Base-by-base conservation (phyloP, 2,797 vertebrate species). In the Falco berigora region DNA sequence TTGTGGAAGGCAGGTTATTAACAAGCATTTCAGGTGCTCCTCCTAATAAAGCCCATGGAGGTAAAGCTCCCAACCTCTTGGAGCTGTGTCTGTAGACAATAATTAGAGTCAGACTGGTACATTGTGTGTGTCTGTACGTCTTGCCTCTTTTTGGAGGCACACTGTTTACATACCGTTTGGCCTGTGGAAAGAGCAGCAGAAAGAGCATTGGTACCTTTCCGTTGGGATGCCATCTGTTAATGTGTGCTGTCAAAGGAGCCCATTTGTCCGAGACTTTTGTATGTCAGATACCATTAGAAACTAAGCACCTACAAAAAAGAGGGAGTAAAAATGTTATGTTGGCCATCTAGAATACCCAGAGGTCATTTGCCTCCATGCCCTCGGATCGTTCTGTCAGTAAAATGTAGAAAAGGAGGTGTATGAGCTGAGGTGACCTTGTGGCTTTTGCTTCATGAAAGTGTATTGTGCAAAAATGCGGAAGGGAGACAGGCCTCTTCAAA, bases 211-310 rank as follows among this genome's bases (percentile, higher is more conserved):
- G 34, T 17, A 4, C 2, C 0, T 49, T 67, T 52, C 40, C 11
- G 4, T 8, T 78, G 68, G 5, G 42, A 50, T 75, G n/a, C 27
- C 23, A 9, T 50, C 58, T 47, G 1, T 42, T 89, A 23, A 15
- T 23, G 2, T 1, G 17, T 49, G 46, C 55, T 87, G 38, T 58
- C 40, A 71, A 28, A 86, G 71, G 27, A 86, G 28, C 25, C 52
- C 44, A 8, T 49, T 83, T 73, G 20, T 17, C 38, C 50, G 61
- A 50, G 9, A 8, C 22, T 77, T 84, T 83, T 47, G 5, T 72
- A 1, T 52, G 17, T 61, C 0, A 0, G 14, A 8, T 77, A 46
- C 34, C 46, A 22, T n/a, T 42, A 30, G 61, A 62, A 86, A 61
- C 17, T 12, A 64, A 55, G 9, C 19, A 49, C 16, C 66, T 86